Conservation (phyloP, 1,140 invertebrate species). For the Choristoneura fumiferana region DNA sequence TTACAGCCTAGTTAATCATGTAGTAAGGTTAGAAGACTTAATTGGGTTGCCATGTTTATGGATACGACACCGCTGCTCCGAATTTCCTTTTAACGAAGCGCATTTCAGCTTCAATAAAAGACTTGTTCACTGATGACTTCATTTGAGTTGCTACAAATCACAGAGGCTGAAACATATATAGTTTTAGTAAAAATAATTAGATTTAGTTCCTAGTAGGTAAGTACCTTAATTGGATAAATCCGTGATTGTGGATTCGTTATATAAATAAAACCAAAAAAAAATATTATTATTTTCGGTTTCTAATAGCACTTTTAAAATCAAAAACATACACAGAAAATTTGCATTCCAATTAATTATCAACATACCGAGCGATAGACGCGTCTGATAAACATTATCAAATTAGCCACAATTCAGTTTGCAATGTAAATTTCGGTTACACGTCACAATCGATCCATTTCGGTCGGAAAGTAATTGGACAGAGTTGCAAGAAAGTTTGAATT, state of each 20-base stretch:
- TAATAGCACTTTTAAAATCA: too few species aligned
- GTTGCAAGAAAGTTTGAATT: not conserved
- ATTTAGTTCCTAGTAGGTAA: too few species aligned
- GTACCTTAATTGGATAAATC: too few species aligned
- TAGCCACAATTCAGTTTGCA: not conserved
- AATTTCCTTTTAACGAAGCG: constrained; percentile 11
- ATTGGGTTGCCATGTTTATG: constrained; percentile 15
- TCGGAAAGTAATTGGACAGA: not conserved
- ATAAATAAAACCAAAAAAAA: too few species aligned
- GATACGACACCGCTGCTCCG: not conserved
- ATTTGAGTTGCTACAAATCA: too few species aligned
- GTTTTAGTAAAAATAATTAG: too few species aligned
- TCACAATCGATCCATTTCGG: too few species aligned
- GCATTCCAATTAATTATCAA: not conserved
- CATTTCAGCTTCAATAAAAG: constrained; percentile 1
- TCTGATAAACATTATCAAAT: not conserved
- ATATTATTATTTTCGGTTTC: too few species aligned
- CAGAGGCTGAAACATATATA: too few species aligned
- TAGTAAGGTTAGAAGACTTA: not conserved
- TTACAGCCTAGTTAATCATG: not conserved
- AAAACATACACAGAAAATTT: not conserved
- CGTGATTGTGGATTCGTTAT: too few species aligned
- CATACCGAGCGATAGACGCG: not conserved
- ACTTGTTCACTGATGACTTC: too few species aligned
- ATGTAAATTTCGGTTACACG: too few species aligned